phyloP scores from a whole-genome alignment of 2,113 vertebrate species.

The Lipotes vexillifer region DNA sequence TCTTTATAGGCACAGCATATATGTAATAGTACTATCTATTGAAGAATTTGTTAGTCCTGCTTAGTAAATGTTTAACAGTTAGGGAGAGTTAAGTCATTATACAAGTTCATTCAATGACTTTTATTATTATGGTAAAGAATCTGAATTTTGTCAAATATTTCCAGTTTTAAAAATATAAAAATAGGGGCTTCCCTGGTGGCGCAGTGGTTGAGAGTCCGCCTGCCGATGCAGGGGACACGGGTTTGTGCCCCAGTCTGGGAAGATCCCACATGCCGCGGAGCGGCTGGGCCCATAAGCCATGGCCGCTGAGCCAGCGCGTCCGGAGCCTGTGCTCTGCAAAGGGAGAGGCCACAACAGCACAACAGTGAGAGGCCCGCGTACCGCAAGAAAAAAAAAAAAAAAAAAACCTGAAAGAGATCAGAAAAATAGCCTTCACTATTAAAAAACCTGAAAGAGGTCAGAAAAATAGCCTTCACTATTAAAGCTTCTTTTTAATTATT shows the following conservation, averaged over 20 bases:
- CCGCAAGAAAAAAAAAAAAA: too few relatives aligned
- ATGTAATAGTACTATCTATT: background rate
- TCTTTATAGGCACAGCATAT: background rate
- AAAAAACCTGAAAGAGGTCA: background rate
- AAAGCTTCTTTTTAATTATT: background rate
- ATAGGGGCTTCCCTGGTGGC: too few relatives aligned
- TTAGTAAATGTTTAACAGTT: background rate
- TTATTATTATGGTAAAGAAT: background rate
- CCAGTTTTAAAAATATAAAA: background rate
- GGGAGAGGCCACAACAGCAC: too few relatives aligned
- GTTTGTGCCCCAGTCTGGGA: too few relatives aligned
- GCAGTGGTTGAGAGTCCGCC: too few relatives aligned
- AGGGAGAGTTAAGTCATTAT: background rate
- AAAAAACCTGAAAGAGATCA: background rate
- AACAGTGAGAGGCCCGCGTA: too few relatives aligned
- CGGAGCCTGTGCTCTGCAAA: too few relatives aligned
- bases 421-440: background rate
- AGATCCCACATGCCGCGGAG: too few relatives aligned
- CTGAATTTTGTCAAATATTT: background rate
- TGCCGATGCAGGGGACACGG: too few relatives aligned
- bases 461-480: background rate
- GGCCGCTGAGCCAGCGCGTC: too few relatives aligned
- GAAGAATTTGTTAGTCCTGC: background rate
- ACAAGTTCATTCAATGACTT: background rate
- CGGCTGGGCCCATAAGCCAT: too few relatives aligned